Percentiles rank a stretch among this genome's conserved stretches.
phyloP scores from a whole-genome alignment of 2,888 invertebrate species.

The Clusia tigrina region DNA sequence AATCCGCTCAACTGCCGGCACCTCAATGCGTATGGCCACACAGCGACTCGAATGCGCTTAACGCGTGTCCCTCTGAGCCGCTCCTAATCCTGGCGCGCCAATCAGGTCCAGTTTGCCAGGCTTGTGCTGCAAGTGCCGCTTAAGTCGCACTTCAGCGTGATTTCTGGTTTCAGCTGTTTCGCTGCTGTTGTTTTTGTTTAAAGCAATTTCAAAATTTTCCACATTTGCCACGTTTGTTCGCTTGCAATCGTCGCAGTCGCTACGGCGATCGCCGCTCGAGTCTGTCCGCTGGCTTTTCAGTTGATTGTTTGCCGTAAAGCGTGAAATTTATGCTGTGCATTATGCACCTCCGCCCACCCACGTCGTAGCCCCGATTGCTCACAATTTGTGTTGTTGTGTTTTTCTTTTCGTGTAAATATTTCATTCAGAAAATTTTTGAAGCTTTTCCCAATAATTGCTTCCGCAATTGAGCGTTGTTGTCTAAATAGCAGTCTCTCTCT shows the following conservation, averaged over 20 bases:
- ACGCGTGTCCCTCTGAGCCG: too few species aligned
- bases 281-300: too few species aligned
- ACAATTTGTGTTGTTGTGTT: not conserved
- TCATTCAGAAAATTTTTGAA: slow-evolving; percentile 1
- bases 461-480: slow-evolving; percentile 4
- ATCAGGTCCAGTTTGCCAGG: too few species aligned
- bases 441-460: not conserved
- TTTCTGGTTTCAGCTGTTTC: too few species aligned
- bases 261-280: not conserved
- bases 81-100: too few species aligned
- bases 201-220: not conserved
- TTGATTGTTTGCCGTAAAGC: not conserved
- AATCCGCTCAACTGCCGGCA: too few species aligned
- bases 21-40: too few species aligned
- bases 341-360: not conserved
- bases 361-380: not conserved
- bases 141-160: too few species aligned
- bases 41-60: too few species aligned
- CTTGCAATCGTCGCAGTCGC: not conserved
- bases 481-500: too few species aligned
- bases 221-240: not conserved
- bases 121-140: too few species aligned
- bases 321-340: slow-evolving; percentile 2
- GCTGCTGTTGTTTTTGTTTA: too few species aligned
- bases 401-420: not conserved